These are phyloP conservation scores for Cyanoderma ruficeps DNA, from an alignment of 2,113 vertebrate species.

Conservation along the genomic window DNA sequence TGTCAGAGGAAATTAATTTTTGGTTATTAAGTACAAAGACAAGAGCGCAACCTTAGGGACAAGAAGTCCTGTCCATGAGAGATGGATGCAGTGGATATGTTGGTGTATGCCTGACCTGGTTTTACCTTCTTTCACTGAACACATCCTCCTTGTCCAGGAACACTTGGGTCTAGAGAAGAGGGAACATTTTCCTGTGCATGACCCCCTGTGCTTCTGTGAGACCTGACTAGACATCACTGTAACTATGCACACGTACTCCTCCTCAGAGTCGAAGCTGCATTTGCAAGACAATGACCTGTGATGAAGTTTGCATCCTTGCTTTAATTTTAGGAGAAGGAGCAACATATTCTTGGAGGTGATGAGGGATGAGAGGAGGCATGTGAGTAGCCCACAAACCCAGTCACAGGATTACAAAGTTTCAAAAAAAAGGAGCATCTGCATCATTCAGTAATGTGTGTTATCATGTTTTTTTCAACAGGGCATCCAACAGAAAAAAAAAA, in stretches of 20 bases:
- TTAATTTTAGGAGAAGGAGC: not conserved
- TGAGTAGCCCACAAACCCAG: not conserved
- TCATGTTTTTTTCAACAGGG: not conserved
- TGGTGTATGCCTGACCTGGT: not conserved
- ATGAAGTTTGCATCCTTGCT: not conserved
- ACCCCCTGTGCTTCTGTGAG: not conserved
- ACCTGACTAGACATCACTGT: not conserved
- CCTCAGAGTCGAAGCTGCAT: not conserved
- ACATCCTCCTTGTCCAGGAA: not conserved
- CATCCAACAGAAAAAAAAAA: not conserved
- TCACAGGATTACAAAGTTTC: not conserved
- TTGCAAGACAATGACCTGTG: not conserved
- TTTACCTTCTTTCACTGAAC: not conserved
- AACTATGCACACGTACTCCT: not conserved
- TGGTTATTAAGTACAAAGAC: not conserved
- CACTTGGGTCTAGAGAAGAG: not conserved
- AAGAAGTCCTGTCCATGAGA: not conserved
- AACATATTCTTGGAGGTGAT: not conserved
- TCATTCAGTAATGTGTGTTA: not conserved
- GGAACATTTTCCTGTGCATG: not conserved
- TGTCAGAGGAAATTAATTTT: not conserved
- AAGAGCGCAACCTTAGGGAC: not conserved
- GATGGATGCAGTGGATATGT: not conserved
- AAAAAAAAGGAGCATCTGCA: not conserved
- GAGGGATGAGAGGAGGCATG: not conserved